Base-by-base conservation (phyloP, 2,797 vertebrate genomes). In the Staurois parvus region DNA sequence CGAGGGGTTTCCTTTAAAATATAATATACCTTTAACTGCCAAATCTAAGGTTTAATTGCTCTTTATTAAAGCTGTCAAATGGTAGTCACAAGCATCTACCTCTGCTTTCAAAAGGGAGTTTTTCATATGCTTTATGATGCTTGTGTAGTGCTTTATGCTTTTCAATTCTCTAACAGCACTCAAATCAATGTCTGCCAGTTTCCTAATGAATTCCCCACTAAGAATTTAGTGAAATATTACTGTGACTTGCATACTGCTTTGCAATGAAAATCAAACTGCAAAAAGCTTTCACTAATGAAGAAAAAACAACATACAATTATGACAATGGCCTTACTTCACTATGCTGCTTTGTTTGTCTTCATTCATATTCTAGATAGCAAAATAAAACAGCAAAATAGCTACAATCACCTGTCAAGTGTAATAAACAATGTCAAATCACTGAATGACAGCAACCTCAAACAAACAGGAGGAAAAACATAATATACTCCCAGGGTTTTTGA, bases 151-250 rank as follows among this genome's bases (percentile, higher is more conserved):
- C 34, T 72, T 81, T 64, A 73, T 82, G 56, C n/a, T 17, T 59
- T 30, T 81, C 19, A 17, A 37, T 40, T 82, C 30, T 82, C 9
- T 37, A 74, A 70, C 9, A 45, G 52, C 32, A 64, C 26, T 73
- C 62, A 37, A 59, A 64, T 82, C 80, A 64, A 59, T 62, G 12
- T 15, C 79, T 72, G 79, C 70, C 79, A 72, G 29, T n/a, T 34
- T 82, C 56, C 30, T 26, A 42, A 34, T 24, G 68, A 37, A 26
- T 37, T 72, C 40, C 30, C 72, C 26, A 74, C 52, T 15, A 26
- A 24, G 52, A 24, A 10, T 42, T 74, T 82, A 62, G 30, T 32
- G 30, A 80, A 59, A 81, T 81, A 81, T 72, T 74, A 42, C 28
- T 4, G 32, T 72, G 79, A 81, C 79, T 45, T 45, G 42, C 42